phyloP scores from a whole-genome alignment of 2,797 vertebrate species.

The Geotrypetes seraphini region DNA sequence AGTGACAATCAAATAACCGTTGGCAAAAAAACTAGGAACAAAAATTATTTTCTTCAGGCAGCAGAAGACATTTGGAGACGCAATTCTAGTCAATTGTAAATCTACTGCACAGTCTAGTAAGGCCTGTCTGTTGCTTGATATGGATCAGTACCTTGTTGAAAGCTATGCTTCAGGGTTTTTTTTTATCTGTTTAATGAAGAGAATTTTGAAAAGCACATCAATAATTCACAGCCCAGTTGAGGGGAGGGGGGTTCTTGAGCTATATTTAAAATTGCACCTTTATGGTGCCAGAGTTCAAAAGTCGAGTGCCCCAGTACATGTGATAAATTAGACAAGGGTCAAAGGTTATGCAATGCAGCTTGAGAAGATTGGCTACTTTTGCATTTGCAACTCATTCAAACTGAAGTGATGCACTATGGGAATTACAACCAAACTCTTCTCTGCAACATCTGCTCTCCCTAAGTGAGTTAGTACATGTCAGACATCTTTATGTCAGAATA shows the following conservation, averaged over 20 bases:
- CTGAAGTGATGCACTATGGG: conserved; percentile 98
- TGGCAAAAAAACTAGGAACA: conserved; percentile 25
- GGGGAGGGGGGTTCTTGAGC: conserved; percentile 35
- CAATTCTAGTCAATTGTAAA: conserved; percentile 17
- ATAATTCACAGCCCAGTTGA: conserved; percentile 16
- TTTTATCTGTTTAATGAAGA: conserved; percentile 22
- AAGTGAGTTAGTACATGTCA: conserved; percentile 99
- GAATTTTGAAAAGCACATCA: conserved; percentile 26
- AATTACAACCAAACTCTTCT: conserved; percentile 90
- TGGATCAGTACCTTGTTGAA: conserved; percentile 16
- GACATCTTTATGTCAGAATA: conserved; percentile 99
- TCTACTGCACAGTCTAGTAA: conserved; percentile 11
- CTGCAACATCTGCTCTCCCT: conserved; percentile 97
- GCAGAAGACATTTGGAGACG: no score
- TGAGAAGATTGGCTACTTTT: conserved; percentile 84
- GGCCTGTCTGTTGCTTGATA: conserved; percentile 3
- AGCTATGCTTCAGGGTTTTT: conserved; percentile 17
- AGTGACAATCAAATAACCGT: conserved; percentile 28
- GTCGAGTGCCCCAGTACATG: conserved; percentile 49
- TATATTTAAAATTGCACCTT: conserved; percentile 41
- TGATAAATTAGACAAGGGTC: conserved; percentile 61
- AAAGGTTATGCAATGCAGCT: conserved; percentile 63
- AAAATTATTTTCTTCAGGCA: conserved; percentile 20
- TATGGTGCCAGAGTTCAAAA: conserved; percentile 57
- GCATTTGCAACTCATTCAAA: conserved; percentile 95